These are phyloP conservation scores for Pyxicephalus adspersus DNA, from an alignment of 2,113 vertebrate species.

Conservation along the genomic window DNA sequence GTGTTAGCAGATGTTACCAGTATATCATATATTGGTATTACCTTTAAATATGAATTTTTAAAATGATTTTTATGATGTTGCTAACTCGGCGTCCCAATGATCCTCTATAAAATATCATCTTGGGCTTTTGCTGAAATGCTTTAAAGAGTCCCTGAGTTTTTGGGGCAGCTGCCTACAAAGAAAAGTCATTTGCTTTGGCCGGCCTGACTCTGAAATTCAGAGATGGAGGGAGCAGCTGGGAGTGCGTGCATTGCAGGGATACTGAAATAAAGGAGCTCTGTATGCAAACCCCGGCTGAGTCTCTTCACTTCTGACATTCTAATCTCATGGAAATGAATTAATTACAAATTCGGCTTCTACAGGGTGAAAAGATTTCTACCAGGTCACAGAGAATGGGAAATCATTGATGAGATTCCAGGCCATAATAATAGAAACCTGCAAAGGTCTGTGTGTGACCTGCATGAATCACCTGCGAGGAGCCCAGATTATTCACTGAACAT, in stretches of 20 bases:
- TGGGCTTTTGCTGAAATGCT: too few species aligned
- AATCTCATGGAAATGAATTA: constrained; percentile 72
- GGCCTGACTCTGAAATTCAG: too few species aligned
- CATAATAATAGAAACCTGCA: constrained; percentile 58
- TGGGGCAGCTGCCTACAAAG: too few species aligned
- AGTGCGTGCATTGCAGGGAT: background rate
- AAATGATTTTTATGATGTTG: too few species aligned
- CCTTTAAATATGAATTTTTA: too few species aligned
- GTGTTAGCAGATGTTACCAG: too few species aligned
- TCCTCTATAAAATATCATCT: too few species aligned
- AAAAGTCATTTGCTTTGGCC: too few species aligned
- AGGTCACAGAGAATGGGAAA: constrained; percentile 68
- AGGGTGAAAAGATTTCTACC: constrained; percentile 63
- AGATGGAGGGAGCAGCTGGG: too few species aligned
- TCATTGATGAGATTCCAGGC: constrained; percentile 59
- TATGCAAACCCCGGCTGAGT: constrained; percentile 59
- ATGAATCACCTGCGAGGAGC: constrained; percentile 17
- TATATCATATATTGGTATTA: too few species aligned
- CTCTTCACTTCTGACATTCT: constrained; percentile 68
- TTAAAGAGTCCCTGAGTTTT: too few species aligned
- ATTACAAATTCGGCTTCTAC: constrained; percentile 72
- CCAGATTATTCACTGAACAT: background rate
- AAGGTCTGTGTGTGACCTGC: constrained; percentile 6
- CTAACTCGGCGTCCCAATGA: too few species aligned
- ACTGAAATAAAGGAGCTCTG: constrained; percentile 49